phyloP scores from a whole-genome alignment of 1,140 invertebrate species.

The Heterodera schachtii region DNA sequence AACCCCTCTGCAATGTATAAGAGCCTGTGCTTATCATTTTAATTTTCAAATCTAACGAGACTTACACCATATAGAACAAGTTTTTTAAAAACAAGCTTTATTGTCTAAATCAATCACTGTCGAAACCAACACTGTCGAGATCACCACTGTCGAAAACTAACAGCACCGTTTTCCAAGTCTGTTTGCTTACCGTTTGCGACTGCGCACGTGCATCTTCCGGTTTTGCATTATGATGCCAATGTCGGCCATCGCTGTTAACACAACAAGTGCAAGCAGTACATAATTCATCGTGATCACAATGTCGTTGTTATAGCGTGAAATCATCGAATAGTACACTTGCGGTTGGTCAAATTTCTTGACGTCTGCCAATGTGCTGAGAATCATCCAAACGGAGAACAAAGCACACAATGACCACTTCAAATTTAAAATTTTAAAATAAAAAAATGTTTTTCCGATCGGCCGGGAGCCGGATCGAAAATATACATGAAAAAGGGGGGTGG shows the following conservation, averaged over 20 bases:
- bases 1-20: too few species aligned
- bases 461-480: too few species aligned
- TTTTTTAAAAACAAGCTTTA: too few species aligned
- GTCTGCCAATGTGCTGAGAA: slow-evolving; percentile 6
- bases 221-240: neutral
- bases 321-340: neutral
- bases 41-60: too few species aligned
- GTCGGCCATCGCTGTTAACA: neutral
- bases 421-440: neutral
- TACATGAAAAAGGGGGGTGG: too few species aligned
- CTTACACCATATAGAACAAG: too few species aligned
- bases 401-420: neutral
- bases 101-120: too few species aligned
- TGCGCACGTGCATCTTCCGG: too few species aligned
- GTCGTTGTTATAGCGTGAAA: neutral
- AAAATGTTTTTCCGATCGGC: neutral
- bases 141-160: too few species aligned
- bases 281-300: neutral
- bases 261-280: neutral
- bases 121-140: too few species aligned
- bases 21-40: too few species aligned
- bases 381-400: neutral
- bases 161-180: too few species aligned
- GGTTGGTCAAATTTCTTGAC: neutral
- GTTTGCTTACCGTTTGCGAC: neutral